A percentile compares a stretch with the other conserved stretches of the same genome.
Evolutionary conservation across 2,797 vertebrate species (phyloP).

Genomic region (Liparis tanakae): DNA sequence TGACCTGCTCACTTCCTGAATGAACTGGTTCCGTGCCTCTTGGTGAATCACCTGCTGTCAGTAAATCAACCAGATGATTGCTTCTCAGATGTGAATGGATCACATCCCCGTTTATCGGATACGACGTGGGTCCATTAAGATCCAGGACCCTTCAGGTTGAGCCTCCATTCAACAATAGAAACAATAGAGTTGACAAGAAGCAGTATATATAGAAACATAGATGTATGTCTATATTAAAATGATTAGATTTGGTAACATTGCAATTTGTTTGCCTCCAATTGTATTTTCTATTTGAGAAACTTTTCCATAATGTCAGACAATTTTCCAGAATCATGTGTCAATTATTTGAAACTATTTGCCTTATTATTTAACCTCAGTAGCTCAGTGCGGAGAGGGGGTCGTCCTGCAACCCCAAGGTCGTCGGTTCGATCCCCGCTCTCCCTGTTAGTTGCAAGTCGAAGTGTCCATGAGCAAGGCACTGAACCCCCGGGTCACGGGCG

Average conservation of each 20-base stretch:
- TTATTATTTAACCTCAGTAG: neutral
- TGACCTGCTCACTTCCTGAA: constrained; percentile 85
- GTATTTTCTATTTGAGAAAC: neutral
- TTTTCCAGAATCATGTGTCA: neutral
- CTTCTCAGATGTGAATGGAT: constrained; percentile 17
- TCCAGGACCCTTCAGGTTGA: neutral
- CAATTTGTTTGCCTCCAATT: neutral
- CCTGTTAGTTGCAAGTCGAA: no score
- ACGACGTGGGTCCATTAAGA: neutral
- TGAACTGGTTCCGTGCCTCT: constrained; percentile 77
- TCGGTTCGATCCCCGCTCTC: no score
- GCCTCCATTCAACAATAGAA: neutral
- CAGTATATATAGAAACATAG: no score
- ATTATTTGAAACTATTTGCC: neutral
- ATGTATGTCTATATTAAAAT: neutral
- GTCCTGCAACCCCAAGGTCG: no score
- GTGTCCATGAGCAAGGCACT: no score
- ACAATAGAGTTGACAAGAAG: neutral
- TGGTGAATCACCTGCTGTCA: constrained; percentile 43
- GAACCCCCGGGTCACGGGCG: no score
- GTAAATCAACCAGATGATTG: constrained; percentile 42
- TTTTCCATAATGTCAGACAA: neutral
- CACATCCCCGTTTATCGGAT: neutral
- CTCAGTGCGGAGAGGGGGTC: no score
- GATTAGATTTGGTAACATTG: neutral